phyloP scores from a whole-genome alignment of 2,888 invertebrate species.

The Coelinius sp. region DNA sequence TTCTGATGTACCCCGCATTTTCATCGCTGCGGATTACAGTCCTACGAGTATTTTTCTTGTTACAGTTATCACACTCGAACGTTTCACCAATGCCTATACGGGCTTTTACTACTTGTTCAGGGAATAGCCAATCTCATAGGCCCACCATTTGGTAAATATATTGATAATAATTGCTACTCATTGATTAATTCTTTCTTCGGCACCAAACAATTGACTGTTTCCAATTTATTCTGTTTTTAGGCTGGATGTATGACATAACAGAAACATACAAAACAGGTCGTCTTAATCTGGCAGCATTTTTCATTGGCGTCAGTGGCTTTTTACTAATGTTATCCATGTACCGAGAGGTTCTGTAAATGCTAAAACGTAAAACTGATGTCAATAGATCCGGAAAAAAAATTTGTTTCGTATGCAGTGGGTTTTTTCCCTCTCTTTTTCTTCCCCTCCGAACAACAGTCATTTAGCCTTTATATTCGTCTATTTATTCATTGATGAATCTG shows the following conservation, averaged over 20 bases:
- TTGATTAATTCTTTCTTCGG: background rate
- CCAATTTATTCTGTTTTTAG: slow-evolving; percentile 72
- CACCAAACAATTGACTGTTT: too few relatives aligned
- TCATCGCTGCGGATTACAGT: slow-evolving; percentile 93
- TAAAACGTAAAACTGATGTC: slow-evolving; percentile 46
- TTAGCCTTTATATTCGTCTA: too few relatives aligned
- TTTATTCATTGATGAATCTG: too few relatives aligned
- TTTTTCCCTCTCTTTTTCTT: too few relatives aligned
- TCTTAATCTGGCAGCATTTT: slow-evolving; percentile 85
- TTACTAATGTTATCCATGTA: slow-evolving; percentile 73
- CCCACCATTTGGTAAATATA: slow-evolving; percentile 84
- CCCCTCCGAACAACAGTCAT: too few relatives aligned
- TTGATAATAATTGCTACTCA: too few relatives aligned
- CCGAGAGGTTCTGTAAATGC: slow-evolving; percentile 60
- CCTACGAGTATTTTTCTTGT: slow-evolving; percentile 92
- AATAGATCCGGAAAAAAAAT: slow-evolving; percentile 54
- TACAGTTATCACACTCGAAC: slow-evolving; percentile 89
- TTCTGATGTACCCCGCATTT: slow-evolving; percentile 88
- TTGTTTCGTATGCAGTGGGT: slow-evolving; percentile 44
- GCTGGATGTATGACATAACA: slow-evolving; percentile 86
- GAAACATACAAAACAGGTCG: slow-evolving; percentile 83
- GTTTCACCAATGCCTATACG: slow-evolving; percentile 94
- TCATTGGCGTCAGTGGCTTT: slow-evolving; percentile 83
- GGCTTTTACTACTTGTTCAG: slow-evolving; percentile 87
- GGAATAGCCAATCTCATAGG: slow-evolving; percentile 92